Base-by-base conservation (phyloP, 1,140 invertebrate genomes). In the Luehdorfia chinensis region DNA sequence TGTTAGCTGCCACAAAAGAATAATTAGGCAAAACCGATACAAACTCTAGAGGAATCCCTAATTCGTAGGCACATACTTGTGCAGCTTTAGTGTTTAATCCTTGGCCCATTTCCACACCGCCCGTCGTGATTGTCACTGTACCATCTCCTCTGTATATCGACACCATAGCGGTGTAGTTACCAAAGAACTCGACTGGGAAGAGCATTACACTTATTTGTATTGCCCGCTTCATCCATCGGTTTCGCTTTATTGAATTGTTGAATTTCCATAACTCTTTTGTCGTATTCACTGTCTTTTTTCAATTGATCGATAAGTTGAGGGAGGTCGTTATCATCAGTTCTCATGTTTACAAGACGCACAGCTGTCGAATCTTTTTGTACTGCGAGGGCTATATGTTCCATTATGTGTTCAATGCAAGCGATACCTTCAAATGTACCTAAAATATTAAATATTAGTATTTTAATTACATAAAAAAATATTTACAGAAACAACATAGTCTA, bases 31-130 rank as follows among this genome's bases (percentile, higher is more conserved):
- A 91, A 1, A 96, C 87, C 18, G 84, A 87, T 2, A 97, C 87
- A 63, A 89, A 76, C 1, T 92, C 88, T 21, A 96, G 31, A 7
- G 93, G 90, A 41, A 96, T 92, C 0, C 91, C 92, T 0, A 97
- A 71, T 14, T 90, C 90, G 63, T 93, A 89, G 1, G 94, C 94
- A 49, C 90, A 92, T 1, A 93, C 91, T 89, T 96, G 95, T 12
- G 91, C 91, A 0, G 59, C 72, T 54, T 85, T 85, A 0, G 90
- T 91, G 55, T 91, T 94, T 41, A 95, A 90, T 1, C 95, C 95
- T 87, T 96, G 95, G 4, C 95, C 95, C 79, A 93, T 93, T 87
- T 97, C 95, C 19, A 95, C 90, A 16, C 94, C 95, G 34, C 92
- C 93, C 54, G 94, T 93, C 3, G 89, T 85, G 6, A 96, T 85